phyloP scores from a whole-genome alignment of 2,113 vertebrate species.

The Illadopsis cleaveri region DNA sequence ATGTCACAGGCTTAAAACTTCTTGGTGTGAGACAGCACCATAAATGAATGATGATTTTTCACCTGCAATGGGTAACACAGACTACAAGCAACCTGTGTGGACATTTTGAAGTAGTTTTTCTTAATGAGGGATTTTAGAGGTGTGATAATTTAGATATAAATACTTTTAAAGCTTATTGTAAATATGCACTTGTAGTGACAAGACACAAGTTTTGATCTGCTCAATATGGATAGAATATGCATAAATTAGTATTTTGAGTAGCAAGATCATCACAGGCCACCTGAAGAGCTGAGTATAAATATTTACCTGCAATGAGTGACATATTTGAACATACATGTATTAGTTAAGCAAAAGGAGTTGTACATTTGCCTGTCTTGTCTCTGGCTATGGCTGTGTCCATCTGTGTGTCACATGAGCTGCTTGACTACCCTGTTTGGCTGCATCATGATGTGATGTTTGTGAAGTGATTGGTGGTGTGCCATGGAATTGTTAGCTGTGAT shows the following conservation, averaged over 20 bases:
- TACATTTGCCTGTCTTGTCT: neutral
- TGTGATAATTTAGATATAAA: neutral
- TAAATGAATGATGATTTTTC: neutral
- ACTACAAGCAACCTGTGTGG: neutral
- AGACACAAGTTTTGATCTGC: neutral
- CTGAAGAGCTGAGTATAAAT: neutral
- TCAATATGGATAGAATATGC: neutral
- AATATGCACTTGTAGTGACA: neutral
- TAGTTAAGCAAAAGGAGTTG: neutral
- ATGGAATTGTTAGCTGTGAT: neutral
- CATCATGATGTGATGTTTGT: neutral
- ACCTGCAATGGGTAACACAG: neutral
- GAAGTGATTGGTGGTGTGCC: neutral
- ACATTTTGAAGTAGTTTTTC: neutral
- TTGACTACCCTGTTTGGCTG: neutral
- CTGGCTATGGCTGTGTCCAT: neutral
- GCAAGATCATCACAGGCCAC: neutral
- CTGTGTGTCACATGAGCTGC: neutral
- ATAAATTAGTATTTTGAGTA: neutral
- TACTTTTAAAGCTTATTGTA: neutral
- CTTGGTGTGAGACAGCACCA: neutral
- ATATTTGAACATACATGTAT: neutral
- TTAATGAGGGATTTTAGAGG: neutral
- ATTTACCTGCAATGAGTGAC: neutral
- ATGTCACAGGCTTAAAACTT: neutral